These are phyloP conservation scores for Cremastinae sp. DNA, from an alignment of 2,888 invertebrate genomes.

Conservation along the genomic window DNA sequence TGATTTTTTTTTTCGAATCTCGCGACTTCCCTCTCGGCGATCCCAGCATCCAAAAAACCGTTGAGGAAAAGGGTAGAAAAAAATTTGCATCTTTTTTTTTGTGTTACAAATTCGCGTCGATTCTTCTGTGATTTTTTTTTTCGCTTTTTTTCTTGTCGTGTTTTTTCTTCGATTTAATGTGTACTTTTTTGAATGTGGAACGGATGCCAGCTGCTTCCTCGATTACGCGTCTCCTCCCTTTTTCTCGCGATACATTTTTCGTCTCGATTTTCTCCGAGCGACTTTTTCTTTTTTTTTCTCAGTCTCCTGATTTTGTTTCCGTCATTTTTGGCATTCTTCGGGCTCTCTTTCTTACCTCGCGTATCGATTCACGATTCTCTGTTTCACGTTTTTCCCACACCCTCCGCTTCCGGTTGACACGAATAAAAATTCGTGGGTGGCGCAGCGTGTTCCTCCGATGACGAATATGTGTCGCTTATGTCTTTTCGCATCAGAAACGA, in stretches of 20 bases:
- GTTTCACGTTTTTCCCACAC: slow-evolving; percentile 56
- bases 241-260: slow-evolving; percentile 45
- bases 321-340: too few relatives aligned
- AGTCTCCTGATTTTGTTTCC: neutral
- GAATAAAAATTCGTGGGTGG: slow-evolving; percentile 44
- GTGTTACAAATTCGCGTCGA: slow-evolving; percentile 49
- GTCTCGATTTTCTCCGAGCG: slow-evolving; percentile 43
- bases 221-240: slow-evolving; percentile 48
- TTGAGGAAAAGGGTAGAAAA: slow-evolving; percentile 61
- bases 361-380: slow-evolving; percentile 38
- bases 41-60: slow-evolving; percentile 66
- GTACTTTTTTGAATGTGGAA: slow-evolving; percentile 58
- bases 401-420: slow-evolving; percentile 21
- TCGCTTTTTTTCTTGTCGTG: slow-evolving; percentile 45
- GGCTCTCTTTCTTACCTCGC: slow-evolving; percentile 9
- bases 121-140: slow-evolving; percentile 30
- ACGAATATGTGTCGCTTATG: slow-evolving; percentile 1
- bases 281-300: neutral
- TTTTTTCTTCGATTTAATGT: slow-evolving; percentile 45
- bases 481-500: neutral
- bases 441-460: slow-evolving; percentile 12
- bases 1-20: slow-evolving; percentile 53
- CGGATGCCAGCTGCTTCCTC: slow-evolving; percentile 63
- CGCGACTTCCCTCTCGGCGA: slow-evolving; percentile 51
- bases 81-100: slow-evolving; percentile 65